These are phyloP conservation scores for Bombylius major DNA, from an alignment of 2,888 invertebrate species.

Conservation along the genomic window DNA sequence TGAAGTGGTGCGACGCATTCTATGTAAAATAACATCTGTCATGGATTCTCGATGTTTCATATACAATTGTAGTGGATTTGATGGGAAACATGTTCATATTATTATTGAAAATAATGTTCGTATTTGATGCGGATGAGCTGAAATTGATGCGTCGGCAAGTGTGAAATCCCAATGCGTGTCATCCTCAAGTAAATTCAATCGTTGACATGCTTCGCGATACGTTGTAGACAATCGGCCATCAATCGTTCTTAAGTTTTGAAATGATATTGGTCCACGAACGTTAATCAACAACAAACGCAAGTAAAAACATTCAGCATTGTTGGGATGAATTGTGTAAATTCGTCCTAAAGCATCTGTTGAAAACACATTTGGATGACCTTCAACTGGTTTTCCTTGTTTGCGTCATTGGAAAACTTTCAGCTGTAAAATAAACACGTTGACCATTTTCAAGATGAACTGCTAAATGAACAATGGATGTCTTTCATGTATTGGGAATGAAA, in stretches of 20 bases:
- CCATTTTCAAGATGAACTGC: no score
- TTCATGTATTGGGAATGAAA: no score
- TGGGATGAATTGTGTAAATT: no score
- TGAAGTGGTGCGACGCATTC: not conserved
- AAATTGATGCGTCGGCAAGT: conserved; percentile 10
- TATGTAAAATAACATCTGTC: not conserved
- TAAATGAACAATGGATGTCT: no score
- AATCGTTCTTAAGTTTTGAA: conserved; percentile 23
- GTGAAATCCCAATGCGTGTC: conserved; percentile 14
- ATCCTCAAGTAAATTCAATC: conserved; percentile 23
- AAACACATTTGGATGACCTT: no score
- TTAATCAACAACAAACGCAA: conserved; percentile 24
- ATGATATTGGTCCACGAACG: conserved; percentile 18
- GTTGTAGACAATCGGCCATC: conserved; percentile 24
- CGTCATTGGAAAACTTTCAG: no score
- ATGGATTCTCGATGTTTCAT: conserved; percentile 6
- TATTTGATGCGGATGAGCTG: conserved; percentile 10
- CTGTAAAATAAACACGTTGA: no score
- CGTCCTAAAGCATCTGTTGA: no score
- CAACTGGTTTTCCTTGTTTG: no score
- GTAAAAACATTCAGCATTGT: no score
- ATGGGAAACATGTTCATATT: conserved; percentile 12
- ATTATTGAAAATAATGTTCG: conserved; percentile 13
- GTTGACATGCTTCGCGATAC: conserved; percentile 27
- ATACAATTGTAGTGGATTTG: no score